Evolutionary conservation across 2,888 invertebrate genomes (phyloP), one percentile per base, ranked within the genome.

Genomic region (Eristalis intricaria): DNA sequence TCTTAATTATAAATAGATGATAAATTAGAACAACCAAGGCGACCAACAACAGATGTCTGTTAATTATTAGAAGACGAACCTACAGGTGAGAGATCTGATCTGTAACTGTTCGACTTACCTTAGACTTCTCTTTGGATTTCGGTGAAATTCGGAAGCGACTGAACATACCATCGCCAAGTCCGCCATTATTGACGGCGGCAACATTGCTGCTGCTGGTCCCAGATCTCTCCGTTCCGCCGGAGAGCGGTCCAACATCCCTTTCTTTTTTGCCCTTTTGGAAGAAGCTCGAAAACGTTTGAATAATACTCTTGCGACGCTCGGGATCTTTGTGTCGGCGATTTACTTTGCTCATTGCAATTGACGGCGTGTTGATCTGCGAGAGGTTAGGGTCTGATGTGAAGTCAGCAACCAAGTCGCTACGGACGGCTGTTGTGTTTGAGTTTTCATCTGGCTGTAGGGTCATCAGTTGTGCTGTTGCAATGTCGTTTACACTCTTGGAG

Each of bases 221-320:
- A 94, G 94, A 91, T 95, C 95, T 90, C 95, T 95, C 91, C 96
- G 95, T 91, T 91, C 97, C 96, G 93, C 97, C 96, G 93, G 96
- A 97, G 81, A 76, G n/a, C 38, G 56, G 80, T 56, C 66, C 75
- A 76, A 96, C 89, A 86, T 84, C 90, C 89, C 94, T 90, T 84
- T 65, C 94, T 94, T 90, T 95, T 95, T 89, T 95, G 90, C 96
- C 95, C 92, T 96, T 96, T 90, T 95, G 95, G 91, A 98, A 96
- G 92, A 97, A 96, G 92, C 96, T 97, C 22, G 97, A 96, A 87
- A 98, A 95, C 71, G 97, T 95, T 93, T 96, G 97, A 90, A 97
- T 97, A 73, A 97, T 95, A 92, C 97, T 97, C 90, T 96, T 97
- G 85, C 97, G 94, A 88, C 97, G 94, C 90, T 96, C 96, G 0